These are phyloP conservation scores for Zoanthus sansibaricus DNA, from an alignment of 92 coral and sea anemone species.

Conservation along the genomic window DNA sequence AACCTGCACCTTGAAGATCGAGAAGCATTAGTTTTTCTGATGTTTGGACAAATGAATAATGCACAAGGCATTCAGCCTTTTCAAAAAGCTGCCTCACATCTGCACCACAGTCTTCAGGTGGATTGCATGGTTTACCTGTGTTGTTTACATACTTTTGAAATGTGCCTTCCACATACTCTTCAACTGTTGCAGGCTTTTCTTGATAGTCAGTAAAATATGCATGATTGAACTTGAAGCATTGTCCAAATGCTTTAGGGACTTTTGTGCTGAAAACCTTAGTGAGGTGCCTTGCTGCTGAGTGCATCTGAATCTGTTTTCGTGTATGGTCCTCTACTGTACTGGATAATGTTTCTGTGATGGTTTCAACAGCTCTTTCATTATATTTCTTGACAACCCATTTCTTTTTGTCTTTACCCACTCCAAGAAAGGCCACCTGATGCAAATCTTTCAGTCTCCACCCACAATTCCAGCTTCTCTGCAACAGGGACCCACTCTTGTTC, in stretches of 20 bases:
- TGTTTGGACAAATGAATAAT: slow-evolving; percentile 40
- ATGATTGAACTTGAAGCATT: slow-evolving; percentile 54
- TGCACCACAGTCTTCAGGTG: slow-evolving; percentile 38
- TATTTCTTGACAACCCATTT: slow-evolving; percentile 64
- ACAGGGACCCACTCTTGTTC: slow-evolving; percentile 57
- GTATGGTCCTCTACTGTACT: slow-evolving; percentile 50
- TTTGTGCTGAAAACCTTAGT: slow-evolving; percentile 42
- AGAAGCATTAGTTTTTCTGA: slow-evolving; percentile 58
- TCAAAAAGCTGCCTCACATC: not conserved
- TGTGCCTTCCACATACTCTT: slow-evolving; percentile 61
- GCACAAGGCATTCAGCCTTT: slow-evolving; percentile 24
- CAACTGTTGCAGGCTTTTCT: slow-evolving; percentile 47
- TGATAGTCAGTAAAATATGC: slow-evolving; percentile 45
- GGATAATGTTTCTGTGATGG: slow-evolving; percentile 15
- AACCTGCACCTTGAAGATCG: slow-evolving; percentile 57
- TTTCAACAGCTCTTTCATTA: slow-evolving; percentile 29
- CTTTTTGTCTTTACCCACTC: slow-evolving; percentile 34
- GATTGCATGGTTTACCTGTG: slow-evolving; percentile 40
- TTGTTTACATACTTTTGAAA: slow-evolving; percentile 60
- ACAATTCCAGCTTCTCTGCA: slow-evolving; percentile 31
- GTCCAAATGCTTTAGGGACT: slow-evolving; percentile 52
- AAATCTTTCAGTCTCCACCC: slow-evolving; percentile 57
- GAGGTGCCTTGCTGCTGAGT: slow-evolving; percentile 58
- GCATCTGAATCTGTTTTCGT: slow-evolving; percentile 62
- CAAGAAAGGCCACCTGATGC: slow-evolving; percentile 56